Percentiles rank a stretch among this genome's conserved stretches.
Conservation (phyloP, 2,797 vertebrate species). For the Phalloptychus januarius region DNA sequence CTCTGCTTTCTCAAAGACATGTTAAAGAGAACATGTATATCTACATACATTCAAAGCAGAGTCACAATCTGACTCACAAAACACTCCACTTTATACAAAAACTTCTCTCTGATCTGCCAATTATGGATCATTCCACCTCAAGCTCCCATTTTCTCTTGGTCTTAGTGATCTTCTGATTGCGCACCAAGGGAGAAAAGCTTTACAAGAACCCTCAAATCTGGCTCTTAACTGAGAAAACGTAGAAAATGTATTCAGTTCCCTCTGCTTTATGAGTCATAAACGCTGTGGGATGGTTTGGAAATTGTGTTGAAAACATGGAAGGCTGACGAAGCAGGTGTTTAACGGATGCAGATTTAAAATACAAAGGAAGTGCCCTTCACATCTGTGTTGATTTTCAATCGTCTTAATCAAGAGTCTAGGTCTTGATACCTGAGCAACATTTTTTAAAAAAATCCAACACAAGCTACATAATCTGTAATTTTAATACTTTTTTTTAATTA, state of each 20-base stretch:
- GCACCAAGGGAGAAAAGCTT: constrained; percentile 62
- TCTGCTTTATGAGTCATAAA: constrained; percentile 57
- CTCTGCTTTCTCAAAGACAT: constrained; percentile 18
- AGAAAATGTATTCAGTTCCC: constrained; percentile 63
- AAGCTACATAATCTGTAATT: not conserved
- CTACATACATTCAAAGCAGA: constrained; percentile 62
- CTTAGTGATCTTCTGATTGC: constrained; percentile 74
- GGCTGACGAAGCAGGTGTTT: constrained; percentile 28
- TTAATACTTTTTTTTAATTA: not conserved
- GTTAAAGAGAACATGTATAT: constrained; percentile 48
- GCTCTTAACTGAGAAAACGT: constrained; percentile 60
- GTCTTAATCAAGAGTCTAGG: constrained; percentile 10
- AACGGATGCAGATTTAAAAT: constrained; percentile 39
- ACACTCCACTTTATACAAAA: constrained; percentile 69
- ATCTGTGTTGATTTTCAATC: constrained; percentile 14
- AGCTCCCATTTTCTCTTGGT: constrained; percentile 47
- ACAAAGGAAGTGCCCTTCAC: constrained; percentile 22
- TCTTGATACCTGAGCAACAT: not conserved
- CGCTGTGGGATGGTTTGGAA: constrained; percentile 53
- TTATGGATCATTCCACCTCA: constrained; percentile 69
- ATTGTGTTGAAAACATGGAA: constrained; percentile 39
- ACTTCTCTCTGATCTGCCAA: constrained; percentile 76
- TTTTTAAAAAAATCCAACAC: not conserved
- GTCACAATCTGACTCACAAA: constrained; percentile 62
- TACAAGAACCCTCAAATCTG: constrained; percentile 72